These are phyloP conservation scores for Scotopteryx bipunctaria DNA, from an alignment of 2,888 invertebrate species.

Conservation along the genomic window DNA sequence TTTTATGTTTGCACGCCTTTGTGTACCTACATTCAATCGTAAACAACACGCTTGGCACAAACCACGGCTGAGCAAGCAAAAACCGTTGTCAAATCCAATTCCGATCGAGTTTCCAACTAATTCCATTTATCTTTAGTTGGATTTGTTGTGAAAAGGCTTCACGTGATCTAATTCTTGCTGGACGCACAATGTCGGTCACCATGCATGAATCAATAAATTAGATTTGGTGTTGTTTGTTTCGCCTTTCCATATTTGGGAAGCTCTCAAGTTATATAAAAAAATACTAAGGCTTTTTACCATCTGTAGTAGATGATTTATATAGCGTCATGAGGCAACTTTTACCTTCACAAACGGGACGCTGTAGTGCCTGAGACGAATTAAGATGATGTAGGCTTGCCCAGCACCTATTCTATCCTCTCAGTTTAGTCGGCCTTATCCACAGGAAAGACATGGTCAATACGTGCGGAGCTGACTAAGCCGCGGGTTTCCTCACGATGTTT, in stretches of 20 bases:
- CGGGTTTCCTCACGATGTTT: too few species aligned
- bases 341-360: too few species aligned
- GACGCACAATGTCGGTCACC: not conserved
- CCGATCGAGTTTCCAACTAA: constrained; percentile 44
- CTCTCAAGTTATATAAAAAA: too few species aligned
- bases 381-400: too few species aligned
- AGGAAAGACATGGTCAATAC: too few species aligned
- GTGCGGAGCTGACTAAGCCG: too few species aligned
- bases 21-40: constrained; percentile 11
- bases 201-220: not conserved
- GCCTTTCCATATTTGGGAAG: not conserved
- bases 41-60: constrained; percentile 21
- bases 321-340: too few species aligned
- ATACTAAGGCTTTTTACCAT: too few species aligned
- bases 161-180: constrained; percentile 36
- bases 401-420: too few species aligned
- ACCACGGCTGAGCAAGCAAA: constrained; percentile 31
- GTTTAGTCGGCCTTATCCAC: too few species aligned
- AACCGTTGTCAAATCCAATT: constrained; percentile 47
- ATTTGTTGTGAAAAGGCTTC: constrained; percentile 47
- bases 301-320: too few species aligned
- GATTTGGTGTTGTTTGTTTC: not conserved
- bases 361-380: too few species aligned
- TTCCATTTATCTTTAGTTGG: constrained; percentile 46
- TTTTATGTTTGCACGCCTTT: constrained; percentile 12